Conservation (phyloP, 2,113 vertebrate genomes). For the Microcebus tavaratra region DNA sequence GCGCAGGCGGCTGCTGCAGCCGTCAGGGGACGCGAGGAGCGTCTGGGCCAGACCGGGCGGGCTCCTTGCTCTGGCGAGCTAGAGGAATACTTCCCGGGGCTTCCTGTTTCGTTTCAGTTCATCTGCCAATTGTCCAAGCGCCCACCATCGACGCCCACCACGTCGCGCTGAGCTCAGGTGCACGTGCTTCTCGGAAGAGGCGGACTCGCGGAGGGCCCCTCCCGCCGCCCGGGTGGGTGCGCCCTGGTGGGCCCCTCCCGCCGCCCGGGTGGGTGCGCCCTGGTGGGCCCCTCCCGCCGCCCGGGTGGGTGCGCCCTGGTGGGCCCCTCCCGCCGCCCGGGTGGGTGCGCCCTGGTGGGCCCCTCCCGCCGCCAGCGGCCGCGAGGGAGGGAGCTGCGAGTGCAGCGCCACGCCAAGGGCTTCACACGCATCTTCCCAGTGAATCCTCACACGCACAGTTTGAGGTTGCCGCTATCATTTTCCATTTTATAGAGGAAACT, state of each 20-base stretch:
- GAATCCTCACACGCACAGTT: background rate
- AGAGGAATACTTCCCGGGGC: background rate
- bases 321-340: too few relatives aligned
- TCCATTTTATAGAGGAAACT: background rate
- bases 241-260: too few relatives aligned
- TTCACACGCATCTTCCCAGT: background rate
- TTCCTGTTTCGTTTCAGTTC: background rate
- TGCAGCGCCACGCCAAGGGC: background rate
- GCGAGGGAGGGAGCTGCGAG: rapidly evolving
- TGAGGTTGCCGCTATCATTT: background rate
- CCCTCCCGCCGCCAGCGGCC: background rate
- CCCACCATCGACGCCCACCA: background rate
- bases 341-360: too few relatives aligned
- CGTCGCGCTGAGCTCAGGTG: background rate
- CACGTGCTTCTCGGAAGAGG: background rate
- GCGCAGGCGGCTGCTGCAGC: too few relatives aligned
- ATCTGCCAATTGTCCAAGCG: background rate
- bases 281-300: too few relatives aligned
- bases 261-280: too few relatives aligned
- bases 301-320: too few relatives aligned
- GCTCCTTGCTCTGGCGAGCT: background rate
- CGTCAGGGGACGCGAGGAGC: background rate
- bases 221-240: too few relatives aligned
- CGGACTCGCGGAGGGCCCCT: rapidly evolving
- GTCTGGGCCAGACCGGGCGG: background rate